phyloP scores from a whole-genome alignment of 2,888 invertebrate genomes.

The Sesamia inferens region DNA sequence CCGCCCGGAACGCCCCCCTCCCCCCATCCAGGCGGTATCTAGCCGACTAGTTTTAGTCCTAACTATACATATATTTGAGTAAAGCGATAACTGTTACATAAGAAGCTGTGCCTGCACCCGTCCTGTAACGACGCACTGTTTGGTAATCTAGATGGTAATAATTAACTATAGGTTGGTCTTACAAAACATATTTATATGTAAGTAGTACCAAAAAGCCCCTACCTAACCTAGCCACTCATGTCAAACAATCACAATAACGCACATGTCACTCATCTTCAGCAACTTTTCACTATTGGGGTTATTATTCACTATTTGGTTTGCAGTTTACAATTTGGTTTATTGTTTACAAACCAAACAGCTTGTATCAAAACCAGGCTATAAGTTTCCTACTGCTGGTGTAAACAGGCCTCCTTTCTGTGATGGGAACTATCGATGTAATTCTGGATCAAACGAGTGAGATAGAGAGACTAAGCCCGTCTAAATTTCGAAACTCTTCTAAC shows the following conservation, averaged over 20 bases:
- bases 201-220: not conserved
- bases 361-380: too few species aligned
- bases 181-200: not conserved
- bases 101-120: constrained; percentile 10
- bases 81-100: constrained; percentile 26
- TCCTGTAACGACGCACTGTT: not conserved
- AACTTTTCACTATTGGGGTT: too few species aligned
- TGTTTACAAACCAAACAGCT: too few species aligned
- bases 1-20: constrained; percentile 64
- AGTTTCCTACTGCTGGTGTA: too few species aligned
- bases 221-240: not conserved
- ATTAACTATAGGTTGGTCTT: not conserved
- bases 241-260: too few species aligned
- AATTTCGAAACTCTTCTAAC: not conserved
- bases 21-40: constrained; percentile 57
- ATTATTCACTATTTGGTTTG: too few species aligned
- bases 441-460: too few species aligned
- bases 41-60: constrained; percentile 56
- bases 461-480: not conserved
- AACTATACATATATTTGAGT: constrained; percentile 41
- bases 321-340: too few species aligned
- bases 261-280: not conserved
- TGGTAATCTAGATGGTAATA: not conserved
- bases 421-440: not conserved
- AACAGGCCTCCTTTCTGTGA: not conserved